Base-by-base conservation (phyloP, 1,140 invertebrate genomes). In the Papilio machaon region DNA sequence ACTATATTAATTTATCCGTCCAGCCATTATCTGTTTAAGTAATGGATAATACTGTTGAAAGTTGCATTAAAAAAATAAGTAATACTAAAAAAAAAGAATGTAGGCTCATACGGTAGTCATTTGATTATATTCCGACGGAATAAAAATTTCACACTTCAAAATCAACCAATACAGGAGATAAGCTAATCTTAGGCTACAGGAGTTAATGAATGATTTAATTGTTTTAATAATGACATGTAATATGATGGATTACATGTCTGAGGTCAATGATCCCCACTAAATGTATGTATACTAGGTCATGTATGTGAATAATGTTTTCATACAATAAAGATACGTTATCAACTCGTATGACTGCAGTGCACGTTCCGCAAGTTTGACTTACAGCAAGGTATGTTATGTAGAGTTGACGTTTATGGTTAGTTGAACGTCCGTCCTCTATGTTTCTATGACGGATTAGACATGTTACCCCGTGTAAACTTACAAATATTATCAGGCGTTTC, bases 241-340 rank as follows among this genome's bases (percentile, higher is more conserved):
- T 64, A 13, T 19, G 2, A 64, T 30, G 23, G n/a, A 23, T n/a
- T 19, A 9, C 8, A 60, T 64, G 19, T 4, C 0, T 64, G 23
- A 64, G 19, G 60, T 64, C 23, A 64, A 13, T 64, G 23, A 64
- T 13, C 60, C 23, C 11, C 19, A 30, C 23, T 64, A 64, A 64
- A 23, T 30, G 10, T 64, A 64, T 64, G 11, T 30, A 64, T 23
- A 60, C 9, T 23, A 8, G 9, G 23, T 64, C 11, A 30, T 30
- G 13, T 64, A 10, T 15, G 11, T 64, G 60, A 64, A 23, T 64
- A 1, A 30, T 64, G 60, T 64, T 64, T 64, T 30, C 58, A 58
- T 9, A n/a, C 19, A 64, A 64, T 64, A 64, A 30, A 64, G 60
- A 64, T 64, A 64, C 10, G 60, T 64, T 64, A 64, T 64, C 60